These are phyloP conservation scores for Rhagoletis pomonella DNA, from an alignment of 1,140 invertebrate genomes.

Conservation along the genomic window DNA sequence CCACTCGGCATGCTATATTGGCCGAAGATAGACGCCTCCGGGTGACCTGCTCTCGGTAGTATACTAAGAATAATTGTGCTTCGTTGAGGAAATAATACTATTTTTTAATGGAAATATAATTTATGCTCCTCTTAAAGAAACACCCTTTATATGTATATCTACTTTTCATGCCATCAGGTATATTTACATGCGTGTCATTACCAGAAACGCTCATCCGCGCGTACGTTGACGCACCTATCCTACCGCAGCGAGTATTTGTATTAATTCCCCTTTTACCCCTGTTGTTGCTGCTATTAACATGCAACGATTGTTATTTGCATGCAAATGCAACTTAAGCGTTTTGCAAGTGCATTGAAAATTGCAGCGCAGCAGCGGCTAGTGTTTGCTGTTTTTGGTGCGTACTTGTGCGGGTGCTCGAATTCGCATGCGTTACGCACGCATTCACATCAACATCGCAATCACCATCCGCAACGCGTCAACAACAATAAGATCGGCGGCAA, in stretches of 20 bases:
- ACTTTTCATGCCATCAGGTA: background rate
- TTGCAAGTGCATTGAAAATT: conserved; percentile 9
- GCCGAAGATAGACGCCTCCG: too few species aligned
- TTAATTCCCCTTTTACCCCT: background rate
- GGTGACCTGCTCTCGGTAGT: too few species aligned
- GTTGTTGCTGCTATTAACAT: background rate
- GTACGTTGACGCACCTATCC: background rate
- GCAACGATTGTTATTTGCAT: conserved; percentile 18
- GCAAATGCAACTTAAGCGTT: conserved; percentile 42
- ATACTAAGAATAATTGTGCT: too few species aligned
- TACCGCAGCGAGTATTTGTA: background rate
- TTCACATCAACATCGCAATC: background rate
- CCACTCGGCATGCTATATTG: too few species aligned
- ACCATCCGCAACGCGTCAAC: background rate
- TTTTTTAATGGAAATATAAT: too few species aligned
- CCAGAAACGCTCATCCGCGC: background rate
- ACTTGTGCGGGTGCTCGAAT: background rate
- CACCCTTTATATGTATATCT: background rate
- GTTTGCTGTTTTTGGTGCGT: background rate
- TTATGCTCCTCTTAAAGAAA: too few species aligned
- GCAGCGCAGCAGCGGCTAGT: background rate
- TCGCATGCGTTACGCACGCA: conserved; percentile 40
- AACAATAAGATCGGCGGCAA: conserved; percentile 32
- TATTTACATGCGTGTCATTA: conserved; percentile 28
- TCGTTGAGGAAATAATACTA: too few species aligned